A percentile compares a stretch with the other conserved stretches of the same genome.
Evolutionary conservation across 2,113 vertebrate genomes (phyloP).

Genomic region (Condylura cristata): DNA sequence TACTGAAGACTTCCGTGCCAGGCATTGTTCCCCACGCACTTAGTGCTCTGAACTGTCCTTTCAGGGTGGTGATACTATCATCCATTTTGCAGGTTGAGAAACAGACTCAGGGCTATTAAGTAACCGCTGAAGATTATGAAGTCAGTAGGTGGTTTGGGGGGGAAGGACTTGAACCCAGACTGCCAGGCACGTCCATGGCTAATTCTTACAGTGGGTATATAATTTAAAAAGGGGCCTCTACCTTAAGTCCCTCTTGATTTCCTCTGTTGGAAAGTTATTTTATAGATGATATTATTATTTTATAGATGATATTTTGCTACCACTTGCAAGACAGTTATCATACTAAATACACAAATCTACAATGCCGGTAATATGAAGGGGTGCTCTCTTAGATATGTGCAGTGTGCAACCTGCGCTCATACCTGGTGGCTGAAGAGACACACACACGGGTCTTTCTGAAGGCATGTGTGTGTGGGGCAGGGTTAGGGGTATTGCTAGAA

Average conservation of each 20-base stretch:
- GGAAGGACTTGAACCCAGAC: background rate
- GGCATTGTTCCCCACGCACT: background rate
- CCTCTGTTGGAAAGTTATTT: background rate
- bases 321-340: background rate
- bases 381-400: background rate
- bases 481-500: background rate
- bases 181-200: background rate
- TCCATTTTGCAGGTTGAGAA: conserved; percentile 8
- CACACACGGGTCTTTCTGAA: background rate
- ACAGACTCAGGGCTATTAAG: background rate
- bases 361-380: background rate
- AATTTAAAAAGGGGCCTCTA: background rate
- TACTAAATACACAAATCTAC: background rate
- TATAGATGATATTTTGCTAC: background rate
- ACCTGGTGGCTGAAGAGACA: background rate
- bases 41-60: background rate
- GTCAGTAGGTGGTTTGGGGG: background rate
- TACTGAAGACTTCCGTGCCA: background rate
- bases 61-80: background rate
- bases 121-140: background rate
- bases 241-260: background rate
- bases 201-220: background rate
- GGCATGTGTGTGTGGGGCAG: background rate
- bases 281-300: background rate
- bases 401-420: background rate